Percentiles rank a stretch among this genome's conserved stretches.
These are phyloP conservation scores for Alethe castanea DNA, from an alignment of 2,113 vertebrate genomes.

Conservation along the genomic window DNA sequence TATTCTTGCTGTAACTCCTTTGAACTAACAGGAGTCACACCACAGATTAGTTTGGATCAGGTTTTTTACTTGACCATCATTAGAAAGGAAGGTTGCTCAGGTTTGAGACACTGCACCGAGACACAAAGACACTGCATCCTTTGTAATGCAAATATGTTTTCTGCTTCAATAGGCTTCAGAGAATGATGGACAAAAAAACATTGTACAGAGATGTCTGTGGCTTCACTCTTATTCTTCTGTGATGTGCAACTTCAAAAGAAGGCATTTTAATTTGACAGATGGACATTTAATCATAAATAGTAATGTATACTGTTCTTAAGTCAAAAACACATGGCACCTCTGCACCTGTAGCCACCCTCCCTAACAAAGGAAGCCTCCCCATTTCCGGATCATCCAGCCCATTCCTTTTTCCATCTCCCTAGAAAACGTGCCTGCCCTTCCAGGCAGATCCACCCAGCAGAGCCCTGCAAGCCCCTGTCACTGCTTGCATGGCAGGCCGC, in stretches of 20 bases:
- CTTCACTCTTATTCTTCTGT: neutral
- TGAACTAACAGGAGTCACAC: neutral
- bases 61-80: conserved; percentile 3
- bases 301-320: neutral
- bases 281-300: conserved; percentile 49
- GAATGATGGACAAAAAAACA: conserved; percentile 33
- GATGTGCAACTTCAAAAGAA: conserved; percentile 38
- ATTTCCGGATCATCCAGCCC: neutral
- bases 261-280: conserved; percentile 56
- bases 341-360: conserved; percentile 7
- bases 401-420: neutral
- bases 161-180: conserved; percentile 34
- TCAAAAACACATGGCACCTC: neutral
- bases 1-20: neutral
- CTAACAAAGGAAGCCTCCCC: neutral
- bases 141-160: conserved; percentile 62
- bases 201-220: conserved; percentile 33
- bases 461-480: rapidly evolving
- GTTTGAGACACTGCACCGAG: neutral
- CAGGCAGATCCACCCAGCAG: neutral
- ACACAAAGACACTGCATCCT: conserved; percentile 30
- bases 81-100: conserved; percentile 31
- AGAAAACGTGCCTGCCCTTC: neutral
- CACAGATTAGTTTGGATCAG: neutral
- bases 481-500: neutral